Percentiles rank a stretch among this genome's conserved stretches.
Evolutionary conservation across 2,888 invertebrate genomes (phyloP).

Genomic region (Melanophora roralis): DNA sequence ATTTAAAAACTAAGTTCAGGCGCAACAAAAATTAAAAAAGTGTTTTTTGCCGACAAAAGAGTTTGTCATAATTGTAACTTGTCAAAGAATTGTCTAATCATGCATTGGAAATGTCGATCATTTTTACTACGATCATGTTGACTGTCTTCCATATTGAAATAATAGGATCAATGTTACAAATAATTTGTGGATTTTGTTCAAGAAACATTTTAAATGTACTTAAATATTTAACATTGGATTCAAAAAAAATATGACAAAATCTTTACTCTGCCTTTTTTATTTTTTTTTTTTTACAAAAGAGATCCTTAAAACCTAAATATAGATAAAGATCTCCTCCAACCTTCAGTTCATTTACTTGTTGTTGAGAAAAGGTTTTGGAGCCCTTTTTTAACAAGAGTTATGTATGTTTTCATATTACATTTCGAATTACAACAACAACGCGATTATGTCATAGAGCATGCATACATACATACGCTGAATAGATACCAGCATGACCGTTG

Average conservation of each 20-base stretch:
- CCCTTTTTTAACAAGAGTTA: too few species aligned
- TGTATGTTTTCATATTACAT: too few species aligned
- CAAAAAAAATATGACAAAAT: constrained; percentile 20
- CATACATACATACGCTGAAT: too few species aligned
- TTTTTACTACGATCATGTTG: not conserved
- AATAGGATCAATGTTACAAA: constrained; percentile 24
- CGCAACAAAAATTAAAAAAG: not conserved
- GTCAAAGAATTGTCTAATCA: constrained; percentile 46
- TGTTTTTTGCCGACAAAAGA: constrained; percentile 20
- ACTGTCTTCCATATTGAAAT: not conserved
- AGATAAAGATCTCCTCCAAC: constrained; percentile 43
- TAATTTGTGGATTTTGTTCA: constrained; percentile 22
- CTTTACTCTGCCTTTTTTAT: constrained; percentile 21
- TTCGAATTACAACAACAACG: too few species aligned
- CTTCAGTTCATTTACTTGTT: constrained; percentile 45
- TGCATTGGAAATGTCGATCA: constrained; percentile 19
- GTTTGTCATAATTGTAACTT: not conserved
- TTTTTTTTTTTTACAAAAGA: not conserved
- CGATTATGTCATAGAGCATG: too few species aligned
- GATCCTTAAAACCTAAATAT: constrained; percentile 14
- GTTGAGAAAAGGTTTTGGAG: not conserved
- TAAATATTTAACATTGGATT: too few species aligned
- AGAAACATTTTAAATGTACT: constrained; percentile 27
- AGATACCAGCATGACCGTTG: too few species aligned
- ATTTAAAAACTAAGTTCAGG: constrained; percentile 4